Evolutionary conservation across 1,140 invertebrate genomes (phyloP), one percentile per base, ranked within the genome.

Genomic region (Ctenoplectra terminalis): DNA sequence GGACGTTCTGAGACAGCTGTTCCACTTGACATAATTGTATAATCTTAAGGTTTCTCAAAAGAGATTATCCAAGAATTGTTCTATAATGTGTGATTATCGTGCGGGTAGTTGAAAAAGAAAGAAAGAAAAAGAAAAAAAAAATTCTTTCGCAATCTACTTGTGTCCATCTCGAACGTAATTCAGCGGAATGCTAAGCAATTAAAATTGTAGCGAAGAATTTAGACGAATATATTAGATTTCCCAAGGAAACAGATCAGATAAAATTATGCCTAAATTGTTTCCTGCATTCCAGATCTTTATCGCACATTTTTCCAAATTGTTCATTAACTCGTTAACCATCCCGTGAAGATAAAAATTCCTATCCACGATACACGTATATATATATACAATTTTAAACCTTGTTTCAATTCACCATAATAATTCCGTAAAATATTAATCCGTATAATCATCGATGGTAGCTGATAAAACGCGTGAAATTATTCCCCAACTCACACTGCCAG

Each of bases 1-100:
- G 11, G n/a, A 31, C 26, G 15, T 60, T 31, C 7, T 23, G 9
- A 1, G 23, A 37, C n/a, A 29, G n/a, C n/a, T 46, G 54, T 74
- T 61, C 13, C 58, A 46, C 37, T 61, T 74, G 58, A 31, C 40
- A 20, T 31, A 48, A 74, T 74, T 63, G 50, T 61, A 23, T 61
- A 50, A 63, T 23, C 15, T 46, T 67, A 34, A 34, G 7, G 40
- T 46, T 29, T 29, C 6, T n/a, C 11, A n/a, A 7, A 23, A 13
- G 37, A 64, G 1, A 15, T 11, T 34, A 60, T 20, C 2, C 29
- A 31, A 29, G 17, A 61, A 34, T 34, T 11, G n/a, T 61, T 34
- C 17, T 9, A 7, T 34, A 61, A 23, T 5, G 3, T 5, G 2
- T 56, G 26, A 29, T 15, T 56, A 1, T 56, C 34, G 31, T 20